phyloP scores from a whole-genome alignment of 2,888 invertebrate species.

The Drosophila dives region DNA sequence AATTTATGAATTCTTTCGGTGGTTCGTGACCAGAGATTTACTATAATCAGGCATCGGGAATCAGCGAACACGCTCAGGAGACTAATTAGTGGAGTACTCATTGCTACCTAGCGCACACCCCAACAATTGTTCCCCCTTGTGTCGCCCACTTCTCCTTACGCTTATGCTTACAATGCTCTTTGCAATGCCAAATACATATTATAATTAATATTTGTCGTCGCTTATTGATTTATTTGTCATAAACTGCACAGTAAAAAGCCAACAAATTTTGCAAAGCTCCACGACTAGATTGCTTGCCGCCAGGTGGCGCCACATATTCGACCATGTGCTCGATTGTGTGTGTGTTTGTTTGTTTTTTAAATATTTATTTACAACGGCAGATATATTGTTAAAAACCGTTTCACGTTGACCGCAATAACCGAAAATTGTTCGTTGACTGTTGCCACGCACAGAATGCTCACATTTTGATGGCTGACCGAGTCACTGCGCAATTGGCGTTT shows the following conservation, averaged over 20 bases:
- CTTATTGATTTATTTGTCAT: conserved; percentile 59
- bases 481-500: conserved; percentile 63
- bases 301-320: conserved; percentile 20
- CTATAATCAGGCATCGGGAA: conserved; percentile 79
- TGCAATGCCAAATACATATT: conserved; percentile 59
- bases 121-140: neutral
- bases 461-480: neutral
- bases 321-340: conserved; percentile 23
- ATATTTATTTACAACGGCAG: conserved; percentile 71
- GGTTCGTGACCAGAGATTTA: conserved; percentile 80
- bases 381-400: conserved; percentile 77
- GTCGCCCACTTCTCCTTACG: neutral
- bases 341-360: conserved; percentile 58
- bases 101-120: conserved; percentile 30
- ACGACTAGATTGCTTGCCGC: conserved; percentile 10
- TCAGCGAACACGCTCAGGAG: conserved; percentile 77
- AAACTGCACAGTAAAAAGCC: conserved; percentile 39
- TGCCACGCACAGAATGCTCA: conserved; percentile 11
- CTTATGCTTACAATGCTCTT: neutral
- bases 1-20: conserved; percentile 79
- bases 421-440: conserved; percentile 64
- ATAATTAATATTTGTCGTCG: conserved; percentile 76
- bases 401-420: conserved; percentile 74
- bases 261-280: conserved; percentile 38
- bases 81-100: conserved; percentile 70